phyloP scores from a whole-genome alignment of 1,140 invertebrate species.

The Triops longicaudatus region DNA sequence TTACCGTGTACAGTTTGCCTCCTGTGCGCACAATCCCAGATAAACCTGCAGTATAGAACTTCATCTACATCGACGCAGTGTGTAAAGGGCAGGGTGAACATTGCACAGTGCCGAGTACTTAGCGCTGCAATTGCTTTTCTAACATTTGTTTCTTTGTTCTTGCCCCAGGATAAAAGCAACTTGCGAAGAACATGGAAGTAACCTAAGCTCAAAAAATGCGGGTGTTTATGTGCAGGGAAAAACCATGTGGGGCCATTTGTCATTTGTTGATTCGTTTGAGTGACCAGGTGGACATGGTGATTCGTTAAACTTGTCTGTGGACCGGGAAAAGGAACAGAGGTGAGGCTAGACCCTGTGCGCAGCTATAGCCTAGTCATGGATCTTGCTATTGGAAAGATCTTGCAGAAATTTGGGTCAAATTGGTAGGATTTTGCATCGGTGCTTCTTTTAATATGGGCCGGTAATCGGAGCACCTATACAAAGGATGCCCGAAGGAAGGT shows the following conservation, averaged over 20 bases:
- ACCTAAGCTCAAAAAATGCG: neutral
- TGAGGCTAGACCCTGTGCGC: neutral
- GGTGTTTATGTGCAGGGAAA: neutral
- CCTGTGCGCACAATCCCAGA: constrained; percentile 5
- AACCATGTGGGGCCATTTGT: constrained; percentile 6
- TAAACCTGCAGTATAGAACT: constrained; percentile 1
- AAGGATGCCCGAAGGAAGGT: neutral
- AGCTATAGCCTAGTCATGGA: neutral
- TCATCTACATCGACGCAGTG: neutral
- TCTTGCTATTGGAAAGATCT: neutral
- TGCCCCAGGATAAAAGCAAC: neutral
- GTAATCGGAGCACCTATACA: neutral
- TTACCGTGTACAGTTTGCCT: neutral
- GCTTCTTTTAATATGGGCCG: neutral
- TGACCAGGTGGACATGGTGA: constrained; percentile 2
- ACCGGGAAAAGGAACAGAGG: neutral
- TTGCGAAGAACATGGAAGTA: neutral
- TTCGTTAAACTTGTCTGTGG: neutral
- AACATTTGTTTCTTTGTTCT: neutral
- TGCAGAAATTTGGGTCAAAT: neutral
- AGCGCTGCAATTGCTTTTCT: neutral
- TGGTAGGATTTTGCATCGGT: neutral
- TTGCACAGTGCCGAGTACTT: neutral
- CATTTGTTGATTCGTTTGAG: neutral
- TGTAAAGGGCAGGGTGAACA: neutral